phyloP scores from a whole-genome alignment of 2,797 vertebrate species.

The Helostoma temminkii region DNA sequence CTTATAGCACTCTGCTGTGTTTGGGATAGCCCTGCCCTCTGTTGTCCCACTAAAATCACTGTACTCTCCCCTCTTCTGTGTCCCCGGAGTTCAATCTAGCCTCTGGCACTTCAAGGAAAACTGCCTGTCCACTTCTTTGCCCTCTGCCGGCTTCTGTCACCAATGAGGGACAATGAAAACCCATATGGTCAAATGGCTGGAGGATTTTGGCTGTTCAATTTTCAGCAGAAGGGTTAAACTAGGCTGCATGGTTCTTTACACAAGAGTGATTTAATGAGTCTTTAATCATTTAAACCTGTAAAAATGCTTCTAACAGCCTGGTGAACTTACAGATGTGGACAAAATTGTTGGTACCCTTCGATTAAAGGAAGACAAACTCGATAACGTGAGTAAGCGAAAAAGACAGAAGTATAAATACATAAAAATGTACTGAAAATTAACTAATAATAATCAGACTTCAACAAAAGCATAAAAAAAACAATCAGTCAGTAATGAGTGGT shows the following conservation, averaged over 20 bases:
- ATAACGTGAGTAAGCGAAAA: too few relatives aligned
- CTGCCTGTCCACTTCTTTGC: constrained; percentile 38
- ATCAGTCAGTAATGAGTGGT: too few relatives aligned
- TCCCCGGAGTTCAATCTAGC: constrained; percentile 43
- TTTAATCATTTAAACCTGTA: not conserved
- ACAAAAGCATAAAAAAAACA: too few relatives aligned
- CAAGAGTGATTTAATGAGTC: constrained; percentile 12
- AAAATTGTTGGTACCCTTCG: too few relatives aligned
- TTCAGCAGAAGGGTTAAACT: constrained; percentile 1
- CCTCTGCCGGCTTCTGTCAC: constrained; percentile 58
- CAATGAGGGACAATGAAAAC: constrained; percentile 55
- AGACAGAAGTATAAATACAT: too few relatives aligned
- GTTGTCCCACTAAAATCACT: constrained; percentile 62
- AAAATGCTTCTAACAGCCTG: too few relatives aligned
- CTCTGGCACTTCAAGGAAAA: constrained; percentile 46
- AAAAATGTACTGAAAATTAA: too few relatives aligned
- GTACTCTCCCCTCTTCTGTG: constrained; percentile 32
- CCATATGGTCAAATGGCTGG: constrained; percentile 44
- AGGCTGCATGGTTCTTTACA: constrained; percentile 1
- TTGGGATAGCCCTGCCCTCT: constrained; percentile 69
- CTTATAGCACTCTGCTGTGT: constrained; percentile 76
- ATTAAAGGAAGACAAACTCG: too few relatives aligned
- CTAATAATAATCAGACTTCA: too few relatives aligned
- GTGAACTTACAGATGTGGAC: too few relatives aligned
- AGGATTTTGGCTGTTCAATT: constrained; percentile 31